Percentiles rank a stretch among this genome's conserved stretches.
These are phyloP conservation scores for Eulemur macaco DNA, from an alignment of 2,113 vertebrate genomes.

Conservation along the genomic window DNA sequence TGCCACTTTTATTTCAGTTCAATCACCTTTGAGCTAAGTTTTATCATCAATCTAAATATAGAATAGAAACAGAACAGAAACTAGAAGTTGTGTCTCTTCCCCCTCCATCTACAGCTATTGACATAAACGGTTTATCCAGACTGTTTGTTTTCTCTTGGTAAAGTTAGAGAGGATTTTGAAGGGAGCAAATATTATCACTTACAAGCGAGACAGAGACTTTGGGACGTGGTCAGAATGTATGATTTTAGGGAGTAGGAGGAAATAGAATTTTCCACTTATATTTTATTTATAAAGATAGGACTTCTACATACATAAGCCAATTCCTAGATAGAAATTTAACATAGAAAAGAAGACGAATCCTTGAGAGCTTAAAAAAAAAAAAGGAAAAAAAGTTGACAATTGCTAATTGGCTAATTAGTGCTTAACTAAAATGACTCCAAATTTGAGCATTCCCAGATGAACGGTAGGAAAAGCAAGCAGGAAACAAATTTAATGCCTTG, in stretches of 20 bases:
- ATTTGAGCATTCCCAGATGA: constrained; percentile 59
- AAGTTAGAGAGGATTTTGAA: neutral
- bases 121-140: neutral
- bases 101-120: neutral
- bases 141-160: neutral
- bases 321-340: neutral
- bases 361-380: constrained; percentile 5
- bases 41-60: neutral
- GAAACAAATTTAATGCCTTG: constrained; percentile 1
- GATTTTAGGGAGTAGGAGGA: neutral
- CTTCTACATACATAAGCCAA: neutral
- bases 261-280: neutral
- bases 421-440: constrained; percentile 62
- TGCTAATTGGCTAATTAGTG: constrained; percentile 73
- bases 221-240: neutral
- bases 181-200: neutral
- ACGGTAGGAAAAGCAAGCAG: constrained; percentile 37
- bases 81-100: neutral
- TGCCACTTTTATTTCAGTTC: neutral
- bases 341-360: neutral
- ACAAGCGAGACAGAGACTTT: neutral
- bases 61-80: neutral
- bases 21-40: neutral
- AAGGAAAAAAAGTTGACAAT: constrained; percentile 20
- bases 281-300: neutral